These are phyloP conservation scores for Theocolax elegans DNA, from an alignment of 1,140 invertebrate genomes.

Conservation along the genomic window DNA sequence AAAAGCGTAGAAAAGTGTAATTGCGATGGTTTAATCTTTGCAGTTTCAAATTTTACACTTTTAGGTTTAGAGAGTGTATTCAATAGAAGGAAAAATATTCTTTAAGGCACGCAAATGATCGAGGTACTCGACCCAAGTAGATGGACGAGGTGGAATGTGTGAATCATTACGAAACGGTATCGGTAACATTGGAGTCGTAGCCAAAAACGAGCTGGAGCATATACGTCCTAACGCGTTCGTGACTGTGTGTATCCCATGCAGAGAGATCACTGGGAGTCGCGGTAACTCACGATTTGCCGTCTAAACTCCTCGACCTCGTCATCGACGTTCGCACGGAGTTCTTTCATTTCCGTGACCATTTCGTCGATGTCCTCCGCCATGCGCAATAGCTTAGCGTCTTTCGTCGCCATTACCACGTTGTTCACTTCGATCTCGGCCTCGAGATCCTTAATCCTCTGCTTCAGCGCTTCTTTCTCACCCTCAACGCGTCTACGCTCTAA, in stretches of 20 bases:
- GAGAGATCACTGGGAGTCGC: slow-evolving; percentile 54
- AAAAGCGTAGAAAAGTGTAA: slow-evolving; percentile 1
- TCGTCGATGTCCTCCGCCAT: slow-evolving; percentile 75
- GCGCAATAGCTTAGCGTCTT: slow-evolving; percentile 76
- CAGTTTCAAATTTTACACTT: too few species aligned
- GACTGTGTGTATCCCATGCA: not conserved
- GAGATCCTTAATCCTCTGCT: slow-evolving; percentile 73
- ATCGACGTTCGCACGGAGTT: slow-evolving; percentile 71
- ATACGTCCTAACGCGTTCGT: not conserved
- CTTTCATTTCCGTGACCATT: slow-evolving; percentile 72
- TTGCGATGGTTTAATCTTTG: too few species aligned
- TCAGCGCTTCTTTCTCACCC: slow-evolving; percentile 74
- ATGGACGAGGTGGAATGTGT: slow-evolving; percentile 8
- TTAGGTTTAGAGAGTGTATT: too few species aligned
- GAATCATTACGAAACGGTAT: not conserved
- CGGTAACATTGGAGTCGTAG: not conserved
- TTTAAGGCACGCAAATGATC: too few species aligned
- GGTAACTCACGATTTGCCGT: slow-evolving; percentile 76
- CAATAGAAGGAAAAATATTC: too few species aligned
- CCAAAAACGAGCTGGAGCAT: slow-evolving; percentile 4
- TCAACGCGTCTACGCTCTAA: slow-evolving; percentile 80
- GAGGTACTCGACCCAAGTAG: too few species aligned
- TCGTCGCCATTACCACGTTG: slow-evolving; percentile 75
- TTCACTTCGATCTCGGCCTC: slow-evolving; percentile 78
- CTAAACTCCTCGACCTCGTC: slow-evolving; percentile 73